phyloP scores from a whole-genome alignment of 2,797 vertebrate species.

The Silurus aristotelis region DNA sequence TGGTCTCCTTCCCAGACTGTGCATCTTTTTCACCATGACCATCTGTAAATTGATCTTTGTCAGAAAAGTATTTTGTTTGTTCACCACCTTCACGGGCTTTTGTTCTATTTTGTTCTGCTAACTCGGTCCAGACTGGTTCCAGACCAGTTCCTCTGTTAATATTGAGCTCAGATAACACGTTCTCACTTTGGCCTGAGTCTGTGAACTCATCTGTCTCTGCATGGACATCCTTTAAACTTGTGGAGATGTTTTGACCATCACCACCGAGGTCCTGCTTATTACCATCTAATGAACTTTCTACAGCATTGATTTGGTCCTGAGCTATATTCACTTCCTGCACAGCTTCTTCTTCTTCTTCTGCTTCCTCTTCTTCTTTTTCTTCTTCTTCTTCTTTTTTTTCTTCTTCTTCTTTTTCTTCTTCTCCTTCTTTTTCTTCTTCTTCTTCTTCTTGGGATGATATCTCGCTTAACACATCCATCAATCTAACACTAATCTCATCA shows the following conservation, averaged over 20 bases:
- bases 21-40: background rate
- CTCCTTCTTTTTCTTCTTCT: constrained; percentile 2
- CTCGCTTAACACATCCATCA: background rate
- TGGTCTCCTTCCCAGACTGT: background rate
- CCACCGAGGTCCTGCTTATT: constrained; percentile 3
- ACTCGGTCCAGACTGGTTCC: background rate
- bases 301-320: background rate
- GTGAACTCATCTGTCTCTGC: background rate
- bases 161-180: background rate
- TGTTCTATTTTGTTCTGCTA: background rate
- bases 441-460: background rate
- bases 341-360: background rate
- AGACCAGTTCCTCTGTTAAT: background rate
- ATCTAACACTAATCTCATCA: constrained; percentile 9
- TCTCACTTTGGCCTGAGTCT: background rate
- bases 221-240: background rate
- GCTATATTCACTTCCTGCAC: background rate
- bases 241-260: background rate
- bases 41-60: background rate
- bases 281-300: background rate
- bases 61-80: background rate
- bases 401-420: constrained; percentile 3
- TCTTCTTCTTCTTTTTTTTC: background rate
- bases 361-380: background rate
- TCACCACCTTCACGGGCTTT: background rate